Evolutionary conservation across 2,797 vertebrate genomes (phyloP).

Genomic region (Channa striata): DNA sequence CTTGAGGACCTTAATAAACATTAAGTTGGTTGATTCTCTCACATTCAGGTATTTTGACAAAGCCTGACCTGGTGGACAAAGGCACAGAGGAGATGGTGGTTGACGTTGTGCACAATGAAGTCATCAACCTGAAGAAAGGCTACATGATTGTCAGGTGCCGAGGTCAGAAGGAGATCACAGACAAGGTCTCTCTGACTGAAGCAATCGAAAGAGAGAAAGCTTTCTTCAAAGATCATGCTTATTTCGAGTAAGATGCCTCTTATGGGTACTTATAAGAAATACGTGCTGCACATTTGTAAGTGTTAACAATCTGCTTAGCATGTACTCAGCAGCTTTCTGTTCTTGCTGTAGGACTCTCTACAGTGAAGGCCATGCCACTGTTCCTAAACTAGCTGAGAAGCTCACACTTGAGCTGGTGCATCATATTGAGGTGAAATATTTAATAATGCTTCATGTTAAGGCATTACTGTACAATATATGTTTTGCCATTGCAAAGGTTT

Average conservation of each 20-base stretch:
- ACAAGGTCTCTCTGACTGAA: conserved; percentile 78
- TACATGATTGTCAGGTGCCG: conserved; percentile 94
- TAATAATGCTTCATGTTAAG: not conserved
- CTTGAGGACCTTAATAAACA: not conserved
- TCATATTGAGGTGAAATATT: conserved; percentile 86
- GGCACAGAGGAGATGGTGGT: conserved; percentile 86
- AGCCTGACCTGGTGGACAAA: conserved; percentile 91
- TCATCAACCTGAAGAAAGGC: conserved; percentile 88
- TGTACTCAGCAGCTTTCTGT: not conserved
- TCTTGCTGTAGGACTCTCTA: conserved; percentile 79
- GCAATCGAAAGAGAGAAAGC: conserved; percentile 83
- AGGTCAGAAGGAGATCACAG: conserved; percentile 90
- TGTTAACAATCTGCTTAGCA: not conserved
- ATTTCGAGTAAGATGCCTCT: conserved; percentile 62
- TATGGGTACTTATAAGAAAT: not conserved
- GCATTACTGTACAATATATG: not conserved
- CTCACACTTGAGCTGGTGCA: conserved; percentile 89
- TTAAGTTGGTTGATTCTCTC: not conserved
- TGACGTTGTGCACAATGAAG: conserved; percentile 83
- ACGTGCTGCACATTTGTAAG: not conserved
- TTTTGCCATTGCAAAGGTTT: not conserved
- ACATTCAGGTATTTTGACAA: conserved; percentile 90
- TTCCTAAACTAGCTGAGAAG: conserved; percentile 88
- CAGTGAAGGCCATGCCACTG: conserved; percentile 83
- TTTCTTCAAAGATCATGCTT: conserved; percentile 85